A percentile compares a stretch with the other conserved stretches of the same genome.
Evolutionary conservation across 2,888 invertebrate species (phyloP).

Genomic region (Deilephila porcellus): DNA sequence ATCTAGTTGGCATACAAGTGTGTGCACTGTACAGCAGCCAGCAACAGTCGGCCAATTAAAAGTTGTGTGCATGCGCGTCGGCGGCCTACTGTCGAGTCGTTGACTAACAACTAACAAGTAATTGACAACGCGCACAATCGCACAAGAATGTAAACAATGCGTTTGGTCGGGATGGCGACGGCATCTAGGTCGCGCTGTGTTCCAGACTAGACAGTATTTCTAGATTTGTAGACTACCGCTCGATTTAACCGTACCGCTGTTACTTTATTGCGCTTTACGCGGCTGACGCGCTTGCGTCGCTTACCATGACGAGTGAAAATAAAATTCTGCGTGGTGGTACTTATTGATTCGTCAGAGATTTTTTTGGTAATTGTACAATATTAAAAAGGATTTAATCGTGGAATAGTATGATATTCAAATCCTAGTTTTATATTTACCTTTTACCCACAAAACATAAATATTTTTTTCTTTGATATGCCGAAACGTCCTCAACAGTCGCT

Average conservation of each 20-base stretch:
- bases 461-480: too few relatives aligned
- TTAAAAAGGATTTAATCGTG: background rate
- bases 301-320: background rate
- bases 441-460: too few relatives aligned
- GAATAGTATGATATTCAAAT: background rate
- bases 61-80: slow-evolving; percentile 19
- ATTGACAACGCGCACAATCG: slow-evolving; percentile 25
- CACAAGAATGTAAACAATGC: slow-evolving; percentile 32
- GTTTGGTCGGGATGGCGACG: slow-evolving; percentile 39
- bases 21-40: background rate
- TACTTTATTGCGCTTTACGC: slow-evolving; percentile 41
- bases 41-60: slow-evolving; percentile 5
- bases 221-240: slow-evolving; percentile 65
- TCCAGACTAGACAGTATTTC: slow-evolving; percentile 63
- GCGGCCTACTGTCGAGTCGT: background rate
- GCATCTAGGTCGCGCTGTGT: slow-evolving; percentile 58
- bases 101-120: background rate
- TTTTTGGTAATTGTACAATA: background rate
- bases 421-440: background rate
- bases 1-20: too few relatives aligned
- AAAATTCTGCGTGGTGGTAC: background rate
- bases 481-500: too few relatives aligned
- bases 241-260: slow-evolving; percentile 56
- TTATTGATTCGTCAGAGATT: background rate
- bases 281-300: background rate